phyloP scores from a whole-genome alignment of 2,113 vertebrate genomes.

The Probosciger aterrimus region DNA sequence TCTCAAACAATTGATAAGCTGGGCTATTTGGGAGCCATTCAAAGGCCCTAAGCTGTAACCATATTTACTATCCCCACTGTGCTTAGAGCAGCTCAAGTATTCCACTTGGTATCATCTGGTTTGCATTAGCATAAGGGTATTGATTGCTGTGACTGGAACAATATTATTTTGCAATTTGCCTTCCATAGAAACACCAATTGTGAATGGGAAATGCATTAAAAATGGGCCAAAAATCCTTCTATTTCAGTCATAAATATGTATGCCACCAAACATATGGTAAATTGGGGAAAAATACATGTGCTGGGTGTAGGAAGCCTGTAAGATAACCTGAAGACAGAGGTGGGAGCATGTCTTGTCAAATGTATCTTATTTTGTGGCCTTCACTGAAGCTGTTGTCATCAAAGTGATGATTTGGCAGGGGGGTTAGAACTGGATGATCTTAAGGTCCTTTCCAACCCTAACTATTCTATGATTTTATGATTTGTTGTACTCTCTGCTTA shows the following conservation, averaged over 20 bases:
- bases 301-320: not conserved
- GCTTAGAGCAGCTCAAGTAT: not conserved
- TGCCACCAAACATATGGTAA: not conserved
- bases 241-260: not conserved
- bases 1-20: not conserved
- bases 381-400: not conserved
- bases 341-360: not conserved
- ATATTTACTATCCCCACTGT: not conserved
- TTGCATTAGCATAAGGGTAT: not conserved
- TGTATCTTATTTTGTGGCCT: not conserved
- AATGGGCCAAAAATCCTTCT: not conserved
- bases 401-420: fast-evolving
- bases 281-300: not conserved
- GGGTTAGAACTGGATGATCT: no score
- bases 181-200: not conserved
- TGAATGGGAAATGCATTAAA: not conserved
- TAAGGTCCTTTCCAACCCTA: no score
- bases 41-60: not conserved
- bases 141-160: not conserved
- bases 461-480: no score
- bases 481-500: not conserved
- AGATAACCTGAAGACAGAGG: not conserved
- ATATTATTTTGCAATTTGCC: not conserved
- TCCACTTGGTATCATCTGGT: not conserved
- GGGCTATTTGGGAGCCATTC: not conserved